phyloP scores from a whole-genome alignment of 2,888 invertebrate species.

The Mechanitis mazaeus region DNA sequence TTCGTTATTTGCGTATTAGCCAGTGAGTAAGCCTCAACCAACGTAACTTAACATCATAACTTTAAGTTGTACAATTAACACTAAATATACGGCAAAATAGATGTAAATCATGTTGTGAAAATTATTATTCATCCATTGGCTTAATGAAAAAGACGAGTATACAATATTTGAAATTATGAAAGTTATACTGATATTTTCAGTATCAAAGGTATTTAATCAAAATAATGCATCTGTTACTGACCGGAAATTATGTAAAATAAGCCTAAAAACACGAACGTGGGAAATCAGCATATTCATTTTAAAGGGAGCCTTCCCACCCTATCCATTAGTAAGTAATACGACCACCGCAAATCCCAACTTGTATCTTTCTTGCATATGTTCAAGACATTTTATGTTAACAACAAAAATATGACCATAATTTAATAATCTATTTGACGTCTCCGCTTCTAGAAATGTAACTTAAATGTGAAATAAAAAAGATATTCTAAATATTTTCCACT shows the following conservation, averaged over 20 bases:
- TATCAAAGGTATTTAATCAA: slow-evolving; percentile 40
- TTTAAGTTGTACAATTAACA: not conserved
- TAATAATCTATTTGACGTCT: not conserved
- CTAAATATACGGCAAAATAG: not conserved
- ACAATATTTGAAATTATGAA: slow-evolving; percentile 18
- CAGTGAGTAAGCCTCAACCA: not conserved
- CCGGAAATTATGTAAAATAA: slow-evolving; percentile 71
- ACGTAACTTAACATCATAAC: not conserved
- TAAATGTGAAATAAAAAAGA: too few species aligned
- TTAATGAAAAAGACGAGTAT: slow-evolving; percentile 3
- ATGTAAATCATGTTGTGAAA: too few species aligned
- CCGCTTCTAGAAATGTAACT: too few species aligned
- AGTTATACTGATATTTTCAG: slow-evolving; percentile 20
- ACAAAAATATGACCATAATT: slow-evolving; percentile 17
- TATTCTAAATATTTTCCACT: too few species aligned
- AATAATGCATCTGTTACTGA: slow-evolving; percentile 60
- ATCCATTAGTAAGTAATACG: slow-evolving; percentile 66
- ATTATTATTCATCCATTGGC: slow-evolving; percentile 6
- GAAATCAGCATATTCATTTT: slow-evolving; percentile 71
- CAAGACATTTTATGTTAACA: slow-evolving; percentile 50
- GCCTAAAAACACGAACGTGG: slow-evolving; percentile 62
- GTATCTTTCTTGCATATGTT: slow-evolving; percentile 58
- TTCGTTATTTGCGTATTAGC: slow-evolving; percentile 6
- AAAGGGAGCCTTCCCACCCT: slow-evolving; percentile 52
- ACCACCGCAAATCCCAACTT: slow-evolving; percentile 55